Evolutionary conservation across 2,888 invertebrate genomes (phyloP).

Genomic region (Lepetodrilus schrolli): DNA sequence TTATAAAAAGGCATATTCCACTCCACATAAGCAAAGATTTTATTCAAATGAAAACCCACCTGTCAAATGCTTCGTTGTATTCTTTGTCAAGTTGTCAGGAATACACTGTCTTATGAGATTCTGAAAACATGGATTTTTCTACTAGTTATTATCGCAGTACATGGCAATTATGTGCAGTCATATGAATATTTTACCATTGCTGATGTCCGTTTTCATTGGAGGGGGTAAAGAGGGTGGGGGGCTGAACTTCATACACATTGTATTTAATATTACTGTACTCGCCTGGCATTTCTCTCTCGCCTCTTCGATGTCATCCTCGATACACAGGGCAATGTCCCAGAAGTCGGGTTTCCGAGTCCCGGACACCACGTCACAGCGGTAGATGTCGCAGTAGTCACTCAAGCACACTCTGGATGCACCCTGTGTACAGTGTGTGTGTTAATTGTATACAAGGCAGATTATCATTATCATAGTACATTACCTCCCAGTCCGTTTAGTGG

Average conservation of each 20-base stretch:
- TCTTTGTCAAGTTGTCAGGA: constrained; percentile 47
- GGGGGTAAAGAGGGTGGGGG: no score
- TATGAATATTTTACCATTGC: no score
- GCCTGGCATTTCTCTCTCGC: constrained; percentile 68
- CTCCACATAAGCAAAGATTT: no score
- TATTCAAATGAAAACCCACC: no score
- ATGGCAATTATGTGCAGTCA: no score
- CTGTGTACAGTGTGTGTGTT: constrained; percentile 76
- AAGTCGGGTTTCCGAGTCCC: constrained; percentile 54
- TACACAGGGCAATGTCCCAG: constrained; percentile 72
- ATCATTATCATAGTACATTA: no score
- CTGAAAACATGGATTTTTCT: constrained; percentile 78
- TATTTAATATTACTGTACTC: no score
- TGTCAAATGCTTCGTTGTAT: constrained; percentile 74
- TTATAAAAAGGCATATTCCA: no score
- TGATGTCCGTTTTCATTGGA: no score
- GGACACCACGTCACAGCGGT: constrained; percentile 88
- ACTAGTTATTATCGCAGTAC: no score
- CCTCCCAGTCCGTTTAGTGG: no score
- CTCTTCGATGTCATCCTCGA: constrained; percentile 69
- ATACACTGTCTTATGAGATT: constrained; percentile 79
- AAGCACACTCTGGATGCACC: constrained; percentile 93
- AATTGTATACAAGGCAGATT: not conserved
- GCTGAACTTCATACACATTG: no score
- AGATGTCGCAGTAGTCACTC: constrained; percentile 95